Base-by-base conservation (phyloP, 2,888 invertebrate genomes). In the Ditula angustiorana region DNA sequence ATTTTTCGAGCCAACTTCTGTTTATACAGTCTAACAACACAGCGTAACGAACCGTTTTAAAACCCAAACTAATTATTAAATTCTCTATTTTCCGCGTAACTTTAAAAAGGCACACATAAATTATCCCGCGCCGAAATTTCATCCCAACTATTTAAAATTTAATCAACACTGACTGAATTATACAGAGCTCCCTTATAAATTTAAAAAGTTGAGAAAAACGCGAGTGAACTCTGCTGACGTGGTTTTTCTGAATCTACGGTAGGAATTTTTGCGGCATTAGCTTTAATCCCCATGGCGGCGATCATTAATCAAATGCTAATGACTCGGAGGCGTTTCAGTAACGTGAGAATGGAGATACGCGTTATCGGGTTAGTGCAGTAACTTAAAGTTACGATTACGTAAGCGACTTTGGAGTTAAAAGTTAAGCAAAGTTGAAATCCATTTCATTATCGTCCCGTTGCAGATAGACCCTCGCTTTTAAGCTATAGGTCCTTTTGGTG, bases 301-400 rank as follows among this genome's bases (percentile, higher is more conserved):
- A 71, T 74, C 88, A 86, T 90, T 88, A 86, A 89, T 88, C 88
- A 88, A 81, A 79, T 74, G 72, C 78, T 88, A 89, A 88, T 83
- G 87, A 83, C 82, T 77, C 73, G 69, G 68, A 67, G 67, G 66
- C 68, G 69, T 61, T 61, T 33, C 44, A 59, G 61, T 50, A 67
- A 69, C 64, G 69, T 69, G 69, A 53, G 58, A 60, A 60, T 65
- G 67, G 67, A 57, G 62, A 53, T 58, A 57, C 30, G 16, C 63
- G 62, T 65, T 68, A 66, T 66, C 61, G 50, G 59, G 62, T 33
- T 52, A 58, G 50, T 63, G 30, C 57, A 57, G 63, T 19, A 5
- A 30, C 50, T 50, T 41, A 10, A 41, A 41, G 41, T 41, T 19
- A 41, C n/a, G n/a, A n/a, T n/a, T n/a, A n/a, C n/a, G n/a, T n/a